Conservation (phyloP, 2,888 invertebrate genomes). For the Patella caerulea region DNA sequence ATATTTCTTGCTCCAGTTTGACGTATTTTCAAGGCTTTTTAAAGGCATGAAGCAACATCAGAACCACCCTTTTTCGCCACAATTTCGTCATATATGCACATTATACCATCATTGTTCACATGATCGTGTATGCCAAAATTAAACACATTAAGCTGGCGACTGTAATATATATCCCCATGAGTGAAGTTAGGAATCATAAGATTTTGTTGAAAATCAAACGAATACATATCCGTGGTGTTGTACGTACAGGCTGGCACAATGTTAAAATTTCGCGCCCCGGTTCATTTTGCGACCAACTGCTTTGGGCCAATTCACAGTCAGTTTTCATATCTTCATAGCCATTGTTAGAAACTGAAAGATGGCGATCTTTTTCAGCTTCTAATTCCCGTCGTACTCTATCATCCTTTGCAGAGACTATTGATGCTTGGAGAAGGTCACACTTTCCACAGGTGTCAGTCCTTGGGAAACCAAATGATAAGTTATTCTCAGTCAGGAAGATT, state of each 20-base stretch:
- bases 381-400: background rate
- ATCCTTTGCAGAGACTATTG: background rate
- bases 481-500: background rate
- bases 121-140: conserved; percentile 5
- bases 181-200: background rate
- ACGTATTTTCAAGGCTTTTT: background rate
- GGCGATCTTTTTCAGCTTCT: background rate
- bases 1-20: background rate
- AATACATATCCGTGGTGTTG: background rate
- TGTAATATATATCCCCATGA: background rate
- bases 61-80: conserved; percentile 8
- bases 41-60: conserved; percentile 6
- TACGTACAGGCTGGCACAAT: background rate
- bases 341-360: background rate
- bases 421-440: background rate
- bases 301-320: background rate
- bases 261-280: background rate
- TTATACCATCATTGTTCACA: background rate
- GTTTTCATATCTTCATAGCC: background rate
- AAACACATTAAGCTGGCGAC: background rate
- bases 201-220: conserved; percentile 1
- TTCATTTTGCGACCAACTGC: background rate
- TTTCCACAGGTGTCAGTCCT: background rate
- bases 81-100: background rate
- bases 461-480: background rate